Evolutionary conservation across 1,140 invertebrate genomes (phyloP).

Genomic region (Paralvinella palmiformis): DNA sequence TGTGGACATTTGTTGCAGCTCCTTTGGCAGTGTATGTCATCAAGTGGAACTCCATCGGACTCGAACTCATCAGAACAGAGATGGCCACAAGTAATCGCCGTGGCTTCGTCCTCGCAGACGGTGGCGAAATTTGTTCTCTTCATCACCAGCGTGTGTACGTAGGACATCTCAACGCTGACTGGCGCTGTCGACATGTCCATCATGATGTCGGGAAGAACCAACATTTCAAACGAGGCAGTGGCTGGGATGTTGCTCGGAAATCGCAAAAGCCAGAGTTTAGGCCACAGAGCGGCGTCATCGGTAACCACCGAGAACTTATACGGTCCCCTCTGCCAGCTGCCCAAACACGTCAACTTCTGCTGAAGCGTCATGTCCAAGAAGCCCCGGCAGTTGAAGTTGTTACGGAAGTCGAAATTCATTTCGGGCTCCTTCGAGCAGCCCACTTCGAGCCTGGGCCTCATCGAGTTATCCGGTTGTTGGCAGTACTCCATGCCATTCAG

Average conservation of each 20-base stretch:
- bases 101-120: slow-evolving; percentile 12
- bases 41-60: not conserved
- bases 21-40: slow-evolving; percentile 6
- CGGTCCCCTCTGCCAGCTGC: slow-evolving; percentile 10
- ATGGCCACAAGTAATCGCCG: not conserved
- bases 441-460: slow-evolving; percentile 13
- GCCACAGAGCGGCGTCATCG: slow-evolving; percentile 9
- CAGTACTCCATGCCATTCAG: too few species aligned
- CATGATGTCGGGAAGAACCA: slow-evolving; percentile 7
- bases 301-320: slow-evolving; percentile 10
- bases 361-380: slow-evolving; percentile 1
- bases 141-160: not conserved
- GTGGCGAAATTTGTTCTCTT: not conserved
- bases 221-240: not conserved
- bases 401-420: slow-evolving; percentile 11
- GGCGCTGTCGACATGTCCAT: not conserved
- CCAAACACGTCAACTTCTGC: slow-evolving; percentile 7
- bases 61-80: not conserved
- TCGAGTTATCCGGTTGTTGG: not conserved
- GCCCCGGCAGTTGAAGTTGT: slow-evolving; percentile 11
- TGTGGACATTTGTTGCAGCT: not conserved
- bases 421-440: slow-evolving; percentile 10
- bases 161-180: not conserved
- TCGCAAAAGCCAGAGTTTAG: slow-evolving; percentile 13
- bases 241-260: not conserved